Evolutionary conservation across 2,888 invertebrate genomes (phyloP).

Genomic region (Cataglyphis altisquamis): DNA sequence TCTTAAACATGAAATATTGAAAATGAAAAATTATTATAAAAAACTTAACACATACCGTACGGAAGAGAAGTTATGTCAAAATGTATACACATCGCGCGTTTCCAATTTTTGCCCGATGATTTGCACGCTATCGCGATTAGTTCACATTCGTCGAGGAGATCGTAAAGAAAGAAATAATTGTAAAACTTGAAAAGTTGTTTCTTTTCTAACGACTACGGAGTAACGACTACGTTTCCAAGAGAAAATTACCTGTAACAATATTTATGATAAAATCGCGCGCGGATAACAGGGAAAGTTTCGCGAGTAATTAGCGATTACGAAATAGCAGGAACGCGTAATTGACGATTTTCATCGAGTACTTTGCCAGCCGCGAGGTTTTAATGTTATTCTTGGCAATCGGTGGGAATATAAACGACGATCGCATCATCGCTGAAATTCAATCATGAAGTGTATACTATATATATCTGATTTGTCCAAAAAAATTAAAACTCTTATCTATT

Average conservation of each 20-base stretch:
- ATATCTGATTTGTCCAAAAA: background rate
- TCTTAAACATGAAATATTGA: constrained; percentile 10
- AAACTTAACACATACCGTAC: constrained; percentile 5
- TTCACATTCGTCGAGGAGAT: constrained; percentile 47
- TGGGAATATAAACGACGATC: background rate
- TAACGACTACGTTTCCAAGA: constrained; percentile 36
- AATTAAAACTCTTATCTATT: background rate
- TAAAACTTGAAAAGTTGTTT: constrained; percentile 65
- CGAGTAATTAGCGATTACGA: constrained; percentile 39
- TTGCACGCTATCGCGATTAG: constrained; percentile 68
- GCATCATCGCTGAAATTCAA: background rate
- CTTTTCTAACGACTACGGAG: constrained; percentile 50
- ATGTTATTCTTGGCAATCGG: constrained; percentile 18
- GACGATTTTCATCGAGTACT: constrained; percentile 37
- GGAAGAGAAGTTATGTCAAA: background rate
- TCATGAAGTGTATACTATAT: background rate
- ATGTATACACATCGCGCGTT: background rate
- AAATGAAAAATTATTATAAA: constrained; percentile 20
- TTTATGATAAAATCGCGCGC: constrained; percentile 66
- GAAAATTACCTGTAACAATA: constrained; percentile 68
- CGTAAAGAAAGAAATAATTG: constrained; percentile 67
- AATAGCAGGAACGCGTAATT: constrained; percentile 21
- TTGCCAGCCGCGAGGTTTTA: background rate
- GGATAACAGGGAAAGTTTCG: constrained; percentile 52
- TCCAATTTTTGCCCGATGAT: constrained; percentile 17